Conservation (phyloP, 2,113 vertebrate species). For the Alexandromys fortis region DNA sequence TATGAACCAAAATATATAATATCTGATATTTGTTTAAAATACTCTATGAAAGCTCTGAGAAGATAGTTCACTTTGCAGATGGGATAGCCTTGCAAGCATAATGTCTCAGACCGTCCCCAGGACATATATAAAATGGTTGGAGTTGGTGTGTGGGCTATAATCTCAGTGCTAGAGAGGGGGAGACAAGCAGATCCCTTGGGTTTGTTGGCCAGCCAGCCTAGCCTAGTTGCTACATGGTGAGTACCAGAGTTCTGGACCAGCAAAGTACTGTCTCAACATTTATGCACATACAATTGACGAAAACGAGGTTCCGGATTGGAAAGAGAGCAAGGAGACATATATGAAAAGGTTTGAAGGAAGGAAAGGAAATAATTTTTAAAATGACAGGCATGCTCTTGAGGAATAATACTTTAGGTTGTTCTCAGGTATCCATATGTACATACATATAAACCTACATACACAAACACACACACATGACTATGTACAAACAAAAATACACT, state of each 20-base stretch:
- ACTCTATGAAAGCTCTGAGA: background rate
- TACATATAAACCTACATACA: no score
- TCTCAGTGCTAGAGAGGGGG: background rate
- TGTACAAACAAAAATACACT: background rate
- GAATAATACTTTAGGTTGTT: background rate
- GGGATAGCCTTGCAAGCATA: background rate
- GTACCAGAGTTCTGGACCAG: background rate
- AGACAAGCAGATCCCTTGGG: background rate
- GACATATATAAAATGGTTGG: background rate
- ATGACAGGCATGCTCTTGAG: background rate
- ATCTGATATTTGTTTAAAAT: background rate
- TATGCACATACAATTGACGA: background rate
- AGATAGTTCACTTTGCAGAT: background rate
- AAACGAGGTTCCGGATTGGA: background rate
- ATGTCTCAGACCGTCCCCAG: background rate
- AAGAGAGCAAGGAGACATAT: background rate
- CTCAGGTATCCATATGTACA: background rate
- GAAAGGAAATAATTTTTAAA: background rate
- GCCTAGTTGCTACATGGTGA: background rate
- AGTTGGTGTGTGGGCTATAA: background rate
- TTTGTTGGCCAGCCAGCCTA: background rate
- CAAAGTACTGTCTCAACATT: background rate
- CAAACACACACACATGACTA: background rate
- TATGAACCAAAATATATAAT: background rate
- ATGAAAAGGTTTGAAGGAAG: background rate